Evolutionary conservation across 2,888 invertebrate genomes (phyloP).

Genomic region (Sympetrum striolatum): DNA sequence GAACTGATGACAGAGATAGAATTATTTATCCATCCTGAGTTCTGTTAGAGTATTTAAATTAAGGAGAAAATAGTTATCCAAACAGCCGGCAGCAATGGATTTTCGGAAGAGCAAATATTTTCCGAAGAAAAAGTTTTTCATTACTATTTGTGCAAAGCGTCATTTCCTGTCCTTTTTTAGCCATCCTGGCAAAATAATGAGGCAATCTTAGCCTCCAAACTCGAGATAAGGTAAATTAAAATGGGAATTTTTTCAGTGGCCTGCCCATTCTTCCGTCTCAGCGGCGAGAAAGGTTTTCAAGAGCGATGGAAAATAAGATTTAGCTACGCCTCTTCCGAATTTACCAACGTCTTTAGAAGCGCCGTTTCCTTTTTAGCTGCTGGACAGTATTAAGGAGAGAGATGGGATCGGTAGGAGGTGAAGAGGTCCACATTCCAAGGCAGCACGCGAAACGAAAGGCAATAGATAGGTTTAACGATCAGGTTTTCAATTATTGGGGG

Average conservation of each 20-base stretch:
- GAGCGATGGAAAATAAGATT: background rate
- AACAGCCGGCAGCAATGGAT: too few relatives aligned
- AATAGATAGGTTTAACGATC: background rate
- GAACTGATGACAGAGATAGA: too few relatives aligned
- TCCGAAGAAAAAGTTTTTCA: too few relatives aligned
- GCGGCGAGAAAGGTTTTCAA: background rate
- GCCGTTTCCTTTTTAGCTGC: background rate
- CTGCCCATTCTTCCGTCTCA: background rate
- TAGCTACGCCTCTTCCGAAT: background rate
- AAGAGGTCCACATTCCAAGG: background rate
- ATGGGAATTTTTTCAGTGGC: background rate
- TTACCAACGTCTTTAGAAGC: background rate
- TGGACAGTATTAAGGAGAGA: background rate
- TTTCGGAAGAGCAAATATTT: too few relatives aligned
- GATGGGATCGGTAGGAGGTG: background rate
- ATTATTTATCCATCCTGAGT: too few relatives aligned
- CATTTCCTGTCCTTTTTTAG: background rate
- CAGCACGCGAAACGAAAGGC: background rate
- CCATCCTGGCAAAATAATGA: background rate
- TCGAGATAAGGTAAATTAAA: background rate
- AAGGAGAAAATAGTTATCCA: too few relatives aligned
- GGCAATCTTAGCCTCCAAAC: background rate
- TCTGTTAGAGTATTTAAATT: too few relatives aligned
- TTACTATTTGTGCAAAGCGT: too few relatives aligned
- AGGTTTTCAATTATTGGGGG: background rate